A percentile compares a stretch with the other conserved stretches of the same genome.
Conservation (phyloP, 1,140 invertebrate genomes). For the Hydropsyche tenuis region DNA sequence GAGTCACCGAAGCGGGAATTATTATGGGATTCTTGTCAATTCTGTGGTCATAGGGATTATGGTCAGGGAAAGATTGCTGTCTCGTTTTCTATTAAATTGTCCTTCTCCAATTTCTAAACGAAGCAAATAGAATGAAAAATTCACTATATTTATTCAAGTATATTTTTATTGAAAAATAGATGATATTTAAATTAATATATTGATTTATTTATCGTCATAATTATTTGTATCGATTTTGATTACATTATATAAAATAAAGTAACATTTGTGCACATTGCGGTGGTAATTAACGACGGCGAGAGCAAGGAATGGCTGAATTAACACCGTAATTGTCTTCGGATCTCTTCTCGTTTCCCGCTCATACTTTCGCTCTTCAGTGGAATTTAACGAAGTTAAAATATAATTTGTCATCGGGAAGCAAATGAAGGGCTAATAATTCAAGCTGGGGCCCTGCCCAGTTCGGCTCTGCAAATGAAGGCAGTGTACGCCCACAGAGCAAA, state of each 20-base stretch:
- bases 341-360: not conserved
- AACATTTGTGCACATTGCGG: no score
- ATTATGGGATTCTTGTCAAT: conserved; percentile 2
- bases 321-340: conserved; percentile 15
- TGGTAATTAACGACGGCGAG: conserved; percentile 1
- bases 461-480: conserved; percentile 9
- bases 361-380: no score
- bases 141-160: no score
- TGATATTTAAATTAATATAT: no score
- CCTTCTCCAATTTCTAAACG: no score
- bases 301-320: not conserved
- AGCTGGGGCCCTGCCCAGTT: not conserved
- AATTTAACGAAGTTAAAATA: conserved; percentile 25
- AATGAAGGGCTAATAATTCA: conserved; percentile 12
- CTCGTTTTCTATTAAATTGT: no score
- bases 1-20: not conserved
- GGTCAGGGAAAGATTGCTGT: conserved; percentile 9
- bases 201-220: no score
- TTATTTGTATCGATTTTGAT: no score
- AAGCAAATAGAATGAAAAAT: no score
- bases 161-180: no score
- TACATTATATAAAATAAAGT: no score
- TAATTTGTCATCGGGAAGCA: conserved; percentile 10
- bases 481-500: not conserved
- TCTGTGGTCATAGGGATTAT: conserved; percentile 8